These are phyloP conservation scores for Homalodisca vitripennis DNA, from an alignment of 1,140 invertebrate species.

Conservation along the genomic window DNA sequence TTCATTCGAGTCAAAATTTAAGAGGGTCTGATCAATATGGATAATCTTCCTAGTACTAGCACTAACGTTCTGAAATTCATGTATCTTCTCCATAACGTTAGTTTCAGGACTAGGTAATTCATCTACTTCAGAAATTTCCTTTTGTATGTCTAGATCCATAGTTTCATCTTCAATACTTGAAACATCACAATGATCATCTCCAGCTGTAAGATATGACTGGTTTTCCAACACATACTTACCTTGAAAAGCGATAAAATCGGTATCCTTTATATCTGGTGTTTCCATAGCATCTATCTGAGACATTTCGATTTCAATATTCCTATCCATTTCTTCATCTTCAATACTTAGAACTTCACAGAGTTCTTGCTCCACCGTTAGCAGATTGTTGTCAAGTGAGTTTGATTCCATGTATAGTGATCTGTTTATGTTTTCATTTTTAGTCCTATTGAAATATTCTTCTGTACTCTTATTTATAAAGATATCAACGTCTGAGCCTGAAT, in stretches of 20 bases:
- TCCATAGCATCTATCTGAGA: background rate
- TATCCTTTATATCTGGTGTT: constrained; percentile 1
- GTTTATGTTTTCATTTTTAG: background rate
- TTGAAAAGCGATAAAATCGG: background rate
- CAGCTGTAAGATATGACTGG: background rate
- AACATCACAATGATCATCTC: background rate
- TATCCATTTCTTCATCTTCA: constrained; percentile 10
- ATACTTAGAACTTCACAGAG: constrained; percentile 11
- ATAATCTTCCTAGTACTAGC: background rate
- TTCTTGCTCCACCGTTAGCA: constrained; percentile 12
- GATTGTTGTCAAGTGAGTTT: constrained; percentile 6
- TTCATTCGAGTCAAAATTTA: background rate
- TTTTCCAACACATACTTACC: background rate
- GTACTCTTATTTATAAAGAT: too few species aligned
- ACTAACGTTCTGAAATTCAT: background rate
- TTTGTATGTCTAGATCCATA: background rate
- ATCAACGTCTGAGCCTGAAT: too few species aligned
- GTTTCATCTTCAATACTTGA: constrained; percentile 17
- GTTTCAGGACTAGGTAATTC: background rate
- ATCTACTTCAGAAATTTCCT: constrained; percentile 15
- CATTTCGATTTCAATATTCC: constrained; percentile 1
- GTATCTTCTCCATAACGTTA: background rate
- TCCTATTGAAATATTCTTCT: too few species aligned
- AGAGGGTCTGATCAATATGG: background rate
- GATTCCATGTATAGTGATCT: background rate